Conservation (phyloP, 2,113 vertebrate genomes). For the Chionis minor region DNA sequence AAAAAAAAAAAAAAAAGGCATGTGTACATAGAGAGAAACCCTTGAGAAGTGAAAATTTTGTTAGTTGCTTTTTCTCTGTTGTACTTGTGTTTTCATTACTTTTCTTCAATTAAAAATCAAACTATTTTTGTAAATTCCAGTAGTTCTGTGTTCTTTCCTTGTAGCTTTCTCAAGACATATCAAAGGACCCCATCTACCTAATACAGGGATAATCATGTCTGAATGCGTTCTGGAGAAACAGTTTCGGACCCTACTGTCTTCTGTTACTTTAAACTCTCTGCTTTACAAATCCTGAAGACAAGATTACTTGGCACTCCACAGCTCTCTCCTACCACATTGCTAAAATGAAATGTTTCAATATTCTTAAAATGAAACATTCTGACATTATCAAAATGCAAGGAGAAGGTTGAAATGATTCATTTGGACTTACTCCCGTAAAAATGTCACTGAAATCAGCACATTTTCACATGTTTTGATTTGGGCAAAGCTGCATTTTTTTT, state of each 20-base stretch:
- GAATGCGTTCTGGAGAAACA: not conserved
- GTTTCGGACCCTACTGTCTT: not conserved
- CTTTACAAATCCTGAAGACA: not conserved
- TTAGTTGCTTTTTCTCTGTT: not conserved
- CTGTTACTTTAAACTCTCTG: not conserved
- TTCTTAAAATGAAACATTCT: constrained; percentile 52
- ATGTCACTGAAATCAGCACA: constrained; percentile 51
- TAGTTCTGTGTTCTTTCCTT: not conserved
- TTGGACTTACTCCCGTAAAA: constrained; percentile 54
- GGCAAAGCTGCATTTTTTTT: not conserved
- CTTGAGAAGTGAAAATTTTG: not conserved
- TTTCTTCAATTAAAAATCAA: not conserved
- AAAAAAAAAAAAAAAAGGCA: no score
- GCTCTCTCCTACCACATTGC: not conserved
- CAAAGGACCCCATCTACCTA: not conserved
- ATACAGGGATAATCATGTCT: not conserved
- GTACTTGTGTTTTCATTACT: not conserved
- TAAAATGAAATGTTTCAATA: constrained; percentile 53
- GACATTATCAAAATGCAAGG: constrained; percentile 52
- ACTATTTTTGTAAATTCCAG: not conserved
- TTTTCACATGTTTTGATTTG: constrained; percentile 40
- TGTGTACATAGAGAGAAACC: fast-evolving
- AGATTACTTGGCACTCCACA: not conserved
- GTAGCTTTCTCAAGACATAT: not conserved
- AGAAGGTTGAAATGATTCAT: constrained; percentile 54